A percentile compares a stretch with the other conserved stretches of the same genome.
phyloP scores from a whole-genome alignment of 2,797 vertebrate genomes.

The Valencia hispanica region DNA sequence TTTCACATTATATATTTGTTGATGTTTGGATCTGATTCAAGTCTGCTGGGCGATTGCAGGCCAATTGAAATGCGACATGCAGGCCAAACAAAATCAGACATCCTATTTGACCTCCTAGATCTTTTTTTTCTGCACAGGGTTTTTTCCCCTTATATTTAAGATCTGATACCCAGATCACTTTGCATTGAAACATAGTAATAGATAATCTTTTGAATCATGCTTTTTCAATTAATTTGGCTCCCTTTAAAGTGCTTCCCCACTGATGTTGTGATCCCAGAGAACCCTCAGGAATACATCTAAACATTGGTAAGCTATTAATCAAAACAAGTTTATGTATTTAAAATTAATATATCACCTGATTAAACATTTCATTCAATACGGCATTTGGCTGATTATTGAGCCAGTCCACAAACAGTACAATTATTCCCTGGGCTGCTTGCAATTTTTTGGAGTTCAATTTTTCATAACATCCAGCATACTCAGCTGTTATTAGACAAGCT shows the following conservation, averaged over 20 bases:
- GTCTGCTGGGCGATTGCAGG: slow-evolving; percentile 42
- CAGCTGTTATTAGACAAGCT: slow-evolving; percentile 44
- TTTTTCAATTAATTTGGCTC: slow-evolving; percentile 35
- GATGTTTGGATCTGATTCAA: slow-evolving; percentile 41
- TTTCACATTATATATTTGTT: slow-evolving; percentile 39
- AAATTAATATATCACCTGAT: slow-evolving; percentile 65
- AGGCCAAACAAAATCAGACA: slow-evolving; percentile 46
- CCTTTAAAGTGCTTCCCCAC: slow-evolving; percentile 10
- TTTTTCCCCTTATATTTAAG: slow-evolving; percentile 3
- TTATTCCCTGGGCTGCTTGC: slow-evolving; percentile 46
- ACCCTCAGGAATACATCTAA: slow-evolving; percentile 25
- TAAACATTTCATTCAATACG: slow-evolving; percentile 71
- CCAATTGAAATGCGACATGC: slow-evolving; percentile 28
- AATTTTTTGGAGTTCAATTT: slow-evolving; percentile 59
- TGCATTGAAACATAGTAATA: slow-evolving; percentile 33
- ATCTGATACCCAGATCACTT: slow-evolving; percentile 20
- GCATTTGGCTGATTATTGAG: slow-evolving; percentile 60
- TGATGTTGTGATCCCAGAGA: slow-evolving; percentile 26
- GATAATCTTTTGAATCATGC: slow-evolving; percentile 40
- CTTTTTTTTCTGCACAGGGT: slow-evolving; percentile 17
- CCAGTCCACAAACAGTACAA: slow-evolving; percentile 57
- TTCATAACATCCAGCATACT: slow-evolving; percentile 51
- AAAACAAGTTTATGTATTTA: slow-evolving; percentile 59
- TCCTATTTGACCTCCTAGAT: slow-evolving; percentile 26
- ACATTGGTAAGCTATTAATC: slow-evolving; percentile 54